Base-by-base conservation (phyloP, 2,888 invertebrate genomes). In the Drosophila mimetica region DNA sequence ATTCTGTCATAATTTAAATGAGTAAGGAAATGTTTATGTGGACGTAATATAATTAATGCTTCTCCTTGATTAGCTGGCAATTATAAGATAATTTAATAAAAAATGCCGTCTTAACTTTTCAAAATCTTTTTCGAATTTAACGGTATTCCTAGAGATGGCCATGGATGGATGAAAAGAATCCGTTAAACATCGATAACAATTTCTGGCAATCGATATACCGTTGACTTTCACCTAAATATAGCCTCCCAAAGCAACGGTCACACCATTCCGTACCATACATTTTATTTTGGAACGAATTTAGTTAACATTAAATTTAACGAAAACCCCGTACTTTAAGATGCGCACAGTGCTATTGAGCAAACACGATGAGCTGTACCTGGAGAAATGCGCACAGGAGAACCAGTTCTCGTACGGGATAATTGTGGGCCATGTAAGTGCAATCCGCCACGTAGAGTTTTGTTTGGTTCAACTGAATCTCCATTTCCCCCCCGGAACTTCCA, bases 331-430 rank as follows among this genome's bases (percentile, higher is more conserved):
- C 9, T 42, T n/a, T 22, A 51, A 22, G 44, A 91, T 95, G 77
- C 94, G 95, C 90, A 94, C 93, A 73, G 94, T 95, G 57, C 93
- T 94, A 86, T 94, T 95, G 20, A 95, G 95, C 75, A 95, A 95
- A 90, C 92, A 93, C 90, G 93, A 95, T 71, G 93, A 95, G 76
- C 93, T 93, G 77, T 96, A 96, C 92, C 91, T 96, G 77, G 93
- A 93, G 76, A 93, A 94, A 79, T 93, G 95, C 88, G 93, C 94
- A 11, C 93, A 93, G 64, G 92, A 94, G 72, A 94, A 95, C 88
- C 93, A 92, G 77, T 94, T 94, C 89, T 94, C 94, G 39, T 93
- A 95, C 71, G 96, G 96, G 73, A 93, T 97, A 87, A 95, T 96
- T 88, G 92, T 96, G 78, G 96, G 96, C 72, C 96, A 97, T 94